Conservation (phyloP, 2,888 invertebrate species). For the Agrypnus murinus region DNA sequence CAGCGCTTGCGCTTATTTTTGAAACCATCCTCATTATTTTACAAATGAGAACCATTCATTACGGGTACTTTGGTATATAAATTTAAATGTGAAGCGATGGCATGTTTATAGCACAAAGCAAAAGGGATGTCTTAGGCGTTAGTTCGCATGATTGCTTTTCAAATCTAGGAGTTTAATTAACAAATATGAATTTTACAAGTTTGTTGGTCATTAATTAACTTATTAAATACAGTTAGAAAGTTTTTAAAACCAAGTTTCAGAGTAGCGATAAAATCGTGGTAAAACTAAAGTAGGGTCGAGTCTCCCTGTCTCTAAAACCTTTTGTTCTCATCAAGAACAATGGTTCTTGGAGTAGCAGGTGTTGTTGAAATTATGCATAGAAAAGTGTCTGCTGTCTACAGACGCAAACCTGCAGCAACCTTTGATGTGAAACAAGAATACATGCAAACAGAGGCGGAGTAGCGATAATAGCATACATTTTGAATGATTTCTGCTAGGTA, state of each 20-base stretch:
- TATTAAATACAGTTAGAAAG: not conserved
- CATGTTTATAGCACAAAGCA: not conserved
- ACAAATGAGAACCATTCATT: constrained; percentile 48
- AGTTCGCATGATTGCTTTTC: too few relatives aligned
- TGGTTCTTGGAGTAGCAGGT: constrained; percentile 51
- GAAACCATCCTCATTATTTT: constrained; percentile 51
- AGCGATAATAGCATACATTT: not conserved
- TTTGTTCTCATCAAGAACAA: constrained; percentile 44
- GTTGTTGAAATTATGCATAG: constrained; percentile 38
- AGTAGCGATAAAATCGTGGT: constrained; percentile 1
- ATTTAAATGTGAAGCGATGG: constrained; percentile 2
- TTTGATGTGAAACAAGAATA: not conserved
- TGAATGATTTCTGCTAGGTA: too few relatives aligned
- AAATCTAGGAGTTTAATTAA: not conserved
- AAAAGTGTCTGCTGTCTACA: constrained; percentile 8
- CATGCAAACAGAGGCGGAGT: constrained; percentile 7
- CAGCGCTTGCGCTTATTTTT: constrained; percentile 54
- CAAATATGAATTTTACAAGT: not conserved
- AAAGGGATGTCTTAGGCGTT: not conserved
- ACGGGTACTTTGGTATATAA: not conserved
- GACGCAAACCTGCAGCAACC: constrained; percentile 13
- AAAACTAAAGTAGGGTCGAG: not conserved
- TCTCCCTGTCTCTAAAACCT: not conserved
- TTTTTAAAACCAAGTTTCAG: not conserved
- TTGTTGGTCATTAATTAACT: constrained; percentile 3